phyloP scores from a whole-genome alignment of 2,888 invertebrate genomes.

The Conops quadrifasciatus region DNA sequence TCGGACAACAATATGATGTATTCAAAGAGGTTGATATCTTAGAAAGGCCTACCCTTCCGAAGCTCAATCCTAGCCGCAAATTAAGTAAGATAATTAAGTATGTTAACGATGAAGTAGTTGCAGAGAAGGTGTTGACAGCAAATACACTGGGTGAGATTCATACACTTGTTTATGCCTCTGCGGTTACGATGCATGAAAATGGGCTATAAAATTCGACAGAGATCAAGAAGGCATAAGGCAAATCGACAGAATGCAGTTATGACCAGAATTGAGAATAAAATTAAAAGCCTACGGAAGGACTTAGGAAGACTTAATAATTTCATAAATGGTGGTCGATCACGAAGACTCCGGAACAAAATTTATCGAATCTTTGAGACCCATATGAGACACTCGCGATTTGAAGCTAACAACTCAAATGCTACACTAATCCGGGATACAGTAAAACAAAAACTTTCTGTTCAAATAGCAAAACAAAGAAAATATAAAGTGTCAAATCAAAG shows the following conservation, averaged over 20 bases:
- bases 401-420: neutral
- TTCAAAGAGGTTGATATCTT: neutral
- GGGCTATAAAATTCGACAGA: neutral
- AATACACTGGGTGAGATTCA: too few species aligned
- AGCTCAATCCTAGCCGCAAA: neutral
- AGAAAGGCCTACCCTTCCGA: neutral
- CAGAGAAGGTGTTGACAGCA: neutral
- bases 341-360: neutral
- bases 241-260: neutral
- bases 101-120: neutral
- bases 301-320: neutral
- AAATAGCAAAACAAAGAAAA: neutral
- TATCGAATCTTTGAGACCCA: neutral
- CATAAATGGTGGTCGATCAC: neutral
- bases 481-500: neutral
- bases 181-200: neutral
- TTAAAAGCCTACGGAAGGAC: neutral
- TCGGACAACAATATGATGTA: constrained; percentile 11
- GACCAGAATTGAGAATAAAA: neutral
- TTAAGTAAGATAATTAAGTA: neutral
- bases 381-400: neutral
- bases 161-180: too few species aligned
- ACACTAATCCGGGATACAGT: neutral
- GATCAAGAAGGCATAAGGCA: neutral
- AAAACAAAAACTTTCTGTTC: neutral